A percentile compares a stretch with the other conserved stretches of the same genome.
Evolutionary conservation across 2,797 vertebrate genomes (phyloP).

Genomic region (Crocodylus rhombifer): DNA sequence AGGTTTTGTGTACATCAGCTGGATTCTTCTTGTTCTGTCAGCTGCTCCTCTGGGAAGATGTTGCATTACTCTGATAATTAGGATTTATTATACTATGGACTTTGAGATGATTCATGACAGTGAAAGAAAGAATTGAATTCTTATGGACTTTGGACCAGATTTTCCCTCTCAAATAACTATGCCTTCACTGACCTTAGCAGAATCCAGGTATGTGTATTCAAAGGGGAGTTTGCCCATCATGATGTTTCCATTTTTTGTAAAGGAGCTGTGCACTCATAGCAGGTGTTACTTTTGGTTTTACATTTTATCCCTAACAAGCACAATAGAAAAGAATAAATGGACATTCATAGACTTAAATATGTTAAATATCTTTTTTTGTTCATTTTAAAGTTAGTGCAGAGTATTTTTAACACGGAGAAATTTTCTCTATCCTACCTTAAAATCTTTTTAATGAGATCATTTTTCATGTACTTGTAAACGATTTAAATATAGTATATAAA

Average conservation of each 20-base stretch:
- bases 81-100: too few relatives aligned
- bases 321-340: background rate
- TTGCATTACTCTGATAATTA: too few relatives aligned
- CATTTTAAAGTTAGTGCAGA: background rate
- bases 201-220: background rate
- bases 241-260: rapidly evolving
- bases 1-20: too few relatives aligned
- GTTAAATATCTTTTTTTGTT: background rate
- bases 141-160: too few relatives aligned
- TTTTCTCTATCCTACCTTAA: rapidly evolving
- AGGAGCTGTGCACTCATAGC: background rate
- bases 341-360: background rate
- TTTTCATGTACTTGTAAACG: background rate
- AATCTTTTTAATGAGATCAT: rapidly evolving
- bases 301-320: rapidly evolving
- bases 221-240: rapidly evolving
- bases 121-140: too few relatives aligned
- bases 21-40: too few relatives aligned
- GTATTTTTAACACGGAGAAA: background rate
- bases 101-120: too few relatives aligned
- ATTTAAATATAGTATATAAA: background rate
- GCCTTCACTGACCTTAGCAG: too few relatives aligned
- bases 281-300: rapidly evolving
- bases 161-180: too few relatives aligned
- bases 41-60: too few relatives aligned